Percentiles rank a stretch among this genome's conserved stretches.
phyloP scores from a whole-genome alignment of 2,113 vertebrate genomes.

The Prionailurus viverrinus region DNA sequence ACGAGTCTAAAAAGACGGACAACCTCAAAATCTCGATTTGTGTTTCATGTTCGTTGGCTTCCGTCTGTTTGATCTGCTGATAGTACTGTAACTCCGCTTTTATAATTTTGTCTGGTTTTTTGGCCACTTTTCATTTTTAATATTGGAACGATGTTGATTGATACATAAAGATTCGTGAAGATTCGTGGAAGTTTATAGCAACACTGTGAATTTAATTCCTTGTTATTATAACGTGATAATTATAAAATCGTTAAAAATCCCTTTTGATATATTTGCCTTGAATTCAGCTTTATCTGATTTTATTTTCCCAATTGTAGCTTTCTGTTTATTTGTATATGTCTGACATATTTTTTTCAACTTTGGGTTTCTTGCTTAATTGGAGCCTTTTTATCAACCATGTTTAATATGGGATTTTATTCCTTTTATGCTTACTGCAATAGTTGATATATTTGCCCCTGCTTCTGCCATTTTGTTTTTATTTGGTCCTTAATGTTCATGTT shows the following conservation, averaged over 20 bases:
- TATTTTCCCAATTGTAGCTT: conserved; percentile 30
- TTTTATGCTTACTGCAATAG: conserved; percentile 62
- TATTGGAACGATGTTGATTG: conserved; percentile 27
- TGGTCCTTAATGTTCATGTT: conserved; percentile 45
- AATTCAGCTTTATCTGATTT: conserved; percentile 66
- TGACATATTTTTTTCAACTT: conserved; percentile 37
- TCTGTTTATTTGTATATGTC: conserved; percentile 66
- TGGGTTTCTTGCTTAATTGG: conserved; percentile 65
- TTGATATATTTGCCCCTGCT: conserved; percentile 35
- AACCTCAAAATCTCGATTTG: neutral
- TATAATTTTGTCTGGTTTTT: conserved; percentile 7
- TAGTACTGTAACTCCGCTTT: neutral
- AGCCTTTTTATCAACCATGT: conserved; percentile 62
- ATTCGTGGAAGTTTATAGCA: conserved; percentile 29
- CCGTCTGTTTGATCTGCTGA: neutral
- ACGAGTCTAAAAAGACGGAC: neutral
- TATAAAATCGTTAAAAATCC: conserved; percentile 57
- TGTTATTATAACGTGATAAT: conserved; percentile 61
- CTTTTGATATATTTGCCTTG: conserved; percentile 56
- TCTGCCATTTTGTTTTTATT: conserved; percentile 63
- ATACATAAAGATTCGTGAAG: conserved; percentile 25
- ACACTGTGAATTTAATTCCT: conserved; percentile 47
- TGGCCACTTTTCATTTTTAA: conserved; percentile 28
- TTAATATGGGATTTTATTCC: conserved; percentile 65
- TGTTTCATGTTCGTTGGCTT: neutral